Percentiles rank a stretch among this genome's conserved stretches.
These are phyloP conservation scores for Tretioscincus oriximinensis DNA, from an alignment of 2,113 vertebrate genomes.

Conservation along the genomic window DNA sequence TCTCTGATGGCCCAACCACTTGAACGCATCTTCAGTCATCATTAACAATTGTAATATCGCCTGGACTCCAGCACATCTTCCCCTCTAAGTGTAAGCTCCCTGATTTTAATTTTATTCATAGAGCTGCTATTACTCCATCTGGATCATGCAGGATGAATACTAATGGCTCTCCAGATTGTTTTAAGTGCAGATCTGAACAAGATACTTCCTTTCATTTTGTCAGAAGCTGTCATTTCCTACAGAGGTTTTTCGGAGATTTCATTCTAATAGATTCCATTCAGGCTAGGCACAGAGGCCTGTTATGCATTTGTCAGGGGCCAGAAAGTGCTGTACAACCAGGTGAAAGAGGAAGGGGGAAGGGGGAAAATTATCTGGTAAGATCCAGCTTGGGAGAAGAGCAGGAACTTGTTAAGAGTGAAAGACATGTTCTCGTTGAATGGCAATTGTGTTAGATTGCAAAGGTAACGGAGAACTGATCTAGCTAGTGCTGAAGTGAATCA, in stretches of 20 bases:
- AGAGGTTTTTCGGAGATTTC: slow-evolving; percentile 62
- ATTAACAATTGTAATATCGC: not conserved
- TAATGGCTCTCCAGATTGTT: slow-evolving; percentile 74
- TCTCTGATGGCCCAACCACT: not conserved
- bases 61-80: not conserved
- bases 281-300: slow-evolving; percentile 5
- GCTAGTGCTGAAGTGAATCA: not conserved
- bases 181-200: slow-evolving; percentile 76
- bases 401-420: not conserved
- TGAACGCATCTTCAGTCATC: rapidly evolving
- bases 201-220: slow-evolving; percentile 75
- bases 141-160: slow-evolving; percentile 64
- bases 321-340: not conserved
- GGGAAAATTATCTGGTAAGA: not conserved
- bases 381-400: not conserved
- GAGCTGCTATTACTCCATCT: slow-evolving; percentile 56
- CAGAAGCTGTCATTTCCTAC: slow-evolving; percentile 68
- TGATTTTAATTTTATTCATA: slow-evolving; percentile 72
- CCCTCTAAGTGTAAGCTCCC: slow-evolving; percentile 19
- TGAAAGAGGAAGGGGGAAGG: not conserved
- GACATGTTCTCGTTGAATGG: not conserved
- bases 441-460: not conserved
- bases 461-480: not conserved
- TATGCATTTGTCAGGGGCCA: not conserved
- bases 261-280: slow-evolving; percentile 54